These are phyloP conservation scores for Caenorhabditis macrosperma DNA, from an alignment of 2,888 invertebrate species.

Conservation along the genomic window DNA sequence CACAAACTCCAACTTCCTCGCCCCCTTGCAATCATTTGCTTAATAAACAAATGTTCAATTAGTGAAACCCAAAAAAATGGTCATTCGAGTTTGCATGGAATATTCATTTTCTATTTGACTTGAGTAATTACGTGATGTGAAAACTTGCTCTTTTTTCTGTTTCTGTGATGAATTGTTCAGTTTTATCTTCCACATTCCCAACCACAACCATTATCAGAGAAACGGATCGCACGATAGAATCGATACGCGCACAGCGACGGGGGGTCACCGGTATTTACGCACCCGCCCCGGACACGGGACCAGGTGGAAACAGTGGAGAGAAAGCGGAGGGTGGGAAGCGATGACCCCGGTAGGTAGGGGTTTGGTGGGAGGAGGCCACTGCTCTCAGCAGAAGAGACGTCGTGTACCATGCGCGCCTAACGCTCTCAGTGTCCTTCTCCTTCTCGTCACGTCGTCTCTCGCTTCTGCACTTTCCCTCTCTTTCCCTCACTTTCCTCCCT, in stretches of 20 bases:
- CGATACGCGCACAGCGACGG: not conserved
- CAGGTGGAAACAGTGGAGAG: not conserved
- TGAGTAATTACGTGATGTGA: too few relatives aligned
- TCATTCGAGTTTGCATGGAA: too few relatives aligned
- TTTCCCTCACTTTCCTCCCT: not conserved
- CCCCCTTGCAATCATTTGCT: too few relatives aligned
- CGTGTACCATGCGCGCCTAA: not conserved
- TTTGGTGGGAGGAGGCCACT: too few relatives aligned
- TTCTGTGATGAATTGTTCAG: not conserved
- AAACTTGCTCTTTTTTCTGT: too few relatives aligned
- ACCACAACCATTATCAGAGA: not conserved
- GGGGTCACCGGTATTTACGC: not conserved
- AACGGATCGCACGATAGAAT: not conserved
- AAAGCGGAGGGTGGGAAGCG: not conserved
- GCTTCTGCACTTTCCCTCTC: not conserved
- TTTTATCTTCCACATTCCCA: not conserved
- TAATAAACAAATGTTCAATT: too few relatives aligned
- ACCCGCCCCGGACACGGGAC: not conserved
- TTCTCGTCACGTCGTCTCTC: not conserved
- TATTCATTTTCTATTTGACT: too few relatives aligned
- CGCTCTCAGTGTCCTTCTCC: not conserved
- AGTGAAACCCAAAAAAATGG: too few relatives aligned
- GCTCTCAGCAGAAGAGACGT: not conserved
- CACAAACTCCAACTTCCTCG: too few relatives aligned
- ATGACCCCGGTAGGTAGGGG: not conserved